A percentile compares a stretch with the other conserved stretches of the same genome.
phyloP scores from a whole-genome alignment of 2,113 vertebrate genomes.

The Daubentonia madagascariensis region DNA sequence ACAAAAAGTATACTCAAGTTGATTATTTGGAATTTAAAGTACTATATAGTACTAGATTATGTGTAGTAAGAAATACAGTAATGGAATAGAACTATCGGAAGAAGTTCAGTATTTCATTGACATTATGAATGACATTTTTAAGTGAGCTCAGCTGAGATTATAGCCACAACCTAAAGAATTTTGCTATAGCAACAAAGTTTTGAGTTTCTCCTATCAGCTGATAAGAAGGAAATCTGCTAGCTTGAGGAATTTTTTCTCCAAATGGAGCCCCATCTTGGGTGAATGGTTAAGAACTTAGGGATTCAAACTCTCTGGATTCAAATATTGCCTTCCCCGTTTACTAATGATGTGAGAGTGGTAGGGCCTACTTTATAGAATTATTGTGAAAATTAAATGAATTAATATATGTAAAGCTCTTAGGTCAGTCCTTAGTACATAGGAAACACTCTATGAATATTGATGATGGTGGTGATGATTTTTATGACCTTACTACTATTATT shows the following conservation, averaged over 20 bases:
- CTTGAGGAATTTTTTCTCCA: not conserved
- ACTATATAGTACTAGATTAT: fast-evolving
- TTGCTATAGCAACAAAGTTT: not conserved
- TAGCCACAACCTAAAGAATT: not conserved
- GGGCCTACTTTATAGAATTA: not conserved
- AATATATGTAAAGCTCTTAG: not conserved
- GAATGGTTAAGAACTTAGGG: not conserved
- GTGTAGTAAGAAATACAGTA: not conserved
- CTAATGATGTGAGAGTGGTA: not conserved
- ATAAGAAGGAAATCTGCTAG: not conserved
- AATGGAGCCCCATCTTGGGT: not conserved
- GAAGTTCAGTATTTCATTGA: not conserved
- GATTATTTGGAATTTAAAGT: not conserved
- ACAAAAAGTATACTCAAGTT: too few relatives aligned
- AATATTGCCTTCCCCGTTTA: not conserved
- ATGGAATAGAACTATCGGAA: not conserved
- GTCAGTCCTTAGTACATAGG: not conserved
- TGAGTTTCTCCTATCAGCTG: not conserved
- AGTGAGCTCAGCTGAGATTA: not conserved
- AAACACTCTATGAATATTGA: not conserved
- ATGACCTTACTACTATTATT: not conserved
- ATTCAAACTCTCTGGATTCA: not conserved
- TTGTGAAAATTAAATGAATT: not conserved
- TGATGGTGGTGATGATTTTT: too few relatives aligned
- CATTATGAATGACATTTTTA: not conserved